phyloP scores from a whole-genome alignment of 2,797 vertebrate species.

The Parauchenoglanis punctatus region DNA sequence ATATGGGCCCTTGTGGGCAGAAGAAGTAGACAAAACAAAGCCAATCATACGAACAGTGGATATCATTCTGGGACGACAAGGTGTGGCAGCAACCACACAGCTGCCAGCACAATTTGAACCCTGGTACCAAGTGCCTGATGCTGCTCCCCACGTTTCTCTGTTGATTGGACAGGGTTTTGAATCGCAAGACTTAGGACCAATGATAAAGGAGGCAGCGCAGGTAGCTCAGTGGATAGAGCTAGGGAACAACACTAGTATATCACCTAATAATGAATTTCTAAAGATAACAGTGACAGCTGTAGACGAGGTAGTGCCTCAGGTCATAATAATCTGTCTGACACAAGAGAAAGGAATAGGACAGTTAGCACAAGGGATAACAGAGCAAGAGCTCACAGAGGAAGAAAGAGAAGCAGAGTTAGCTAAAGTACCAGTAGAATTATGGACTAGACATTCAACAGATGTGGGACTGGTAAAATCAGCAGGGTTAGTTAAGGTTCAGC shows the following conservation, averaged over 20 bases:
- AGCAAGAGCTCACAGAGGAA: neutral
- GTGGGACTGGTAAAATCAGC: neutral
- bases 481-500: neutral
- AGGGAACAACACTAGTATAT: too few species aligned
- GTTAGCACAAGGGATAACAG: neutral
- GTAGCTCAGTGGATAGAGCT: neutral
- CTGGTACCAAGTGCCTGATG: neutral
- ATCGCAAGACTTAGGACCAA: neutral
- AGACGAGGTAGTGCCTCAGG: too few species aligned
- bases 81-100: fast-evolving
- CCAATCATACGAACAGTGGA: too few species aligned
- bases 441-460: neutral
- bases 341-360: too few species aligned
- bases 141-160: neutral
- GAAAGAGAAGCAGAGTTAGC: neutral
- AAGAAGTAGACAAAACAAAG: neutral
- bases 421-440: neutral
- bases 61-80: neutral
- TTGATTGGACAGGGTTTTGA: neutral
- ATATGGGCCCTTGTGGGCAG: neutral
- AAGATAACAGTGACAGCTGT: neutral
- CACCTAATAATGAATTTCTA: too few species aligned
- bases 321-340: too few species aligned
- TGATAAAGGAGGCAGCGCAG: neutral
- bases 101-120: neutral